Evolutionary conservation across 2,797 vertebrate species (phyloP).

Genomic region (Valencia hispanica): DNA sequence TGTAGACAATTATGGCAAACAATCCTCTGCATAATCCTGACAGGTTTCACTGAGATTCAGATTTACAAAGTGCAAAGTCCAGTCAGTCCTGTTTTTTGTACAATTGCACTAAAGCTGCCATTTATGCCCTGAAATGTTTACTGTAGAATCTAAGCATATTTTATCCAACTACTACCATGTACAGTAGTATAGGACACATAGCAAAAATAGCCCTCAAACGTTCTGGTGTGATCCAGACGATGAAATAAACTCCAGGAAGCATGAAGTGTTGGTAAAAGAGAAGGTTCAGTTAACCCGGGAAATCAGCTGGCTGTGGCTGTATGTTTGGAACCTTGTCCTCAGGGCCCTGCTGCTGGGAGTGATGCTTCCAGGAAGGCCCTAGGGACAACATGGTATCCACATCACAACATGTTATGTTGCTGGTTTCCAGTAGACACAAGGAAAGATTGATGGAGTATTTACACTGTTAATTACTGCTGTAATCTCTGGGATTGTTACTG

Average conservation of each 20-base stretch:
- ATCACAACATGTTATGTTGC: slow-evolving; percentile 56
- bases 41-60: too few species aligned
- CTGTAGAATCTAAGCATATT: not conserved
- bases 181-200: too few species aligned
- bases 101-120: not conserved
- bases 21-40: too few species aligned
- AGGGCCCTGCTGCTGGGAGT: slow-evolving; percentile 11
- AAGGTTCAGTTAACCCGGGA: not conserved
- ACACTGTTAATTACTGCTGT: not conserved
- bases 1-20: too few species aligned
- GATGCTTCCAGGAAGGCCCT: slow-evolving; percentile 9
- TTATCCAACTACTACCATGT: not conserved
- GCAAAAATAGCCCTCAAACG: not conserved
- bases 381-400: slow-evolving; percentile 11
- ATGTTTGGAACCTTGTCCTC: not conserved
- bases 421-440: slow-evolving; percentile 27
- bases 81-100: too few species aligned
- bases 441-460: not conserved
- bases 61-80: too few species aligned
- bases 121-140: not conserved
- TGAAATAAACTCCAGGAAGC: not conserved
- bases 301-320: not conserved
- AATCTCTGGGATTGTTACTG: not conserved
- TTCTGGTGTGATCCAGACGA: not conserved
- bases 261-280: too few species aligned